These are phyloP conservation scores for Meloidogyne chitwoodi DNA, from an alignment of 1,140 invertebrate genomes.

Conservation along the genomic window DNA sequence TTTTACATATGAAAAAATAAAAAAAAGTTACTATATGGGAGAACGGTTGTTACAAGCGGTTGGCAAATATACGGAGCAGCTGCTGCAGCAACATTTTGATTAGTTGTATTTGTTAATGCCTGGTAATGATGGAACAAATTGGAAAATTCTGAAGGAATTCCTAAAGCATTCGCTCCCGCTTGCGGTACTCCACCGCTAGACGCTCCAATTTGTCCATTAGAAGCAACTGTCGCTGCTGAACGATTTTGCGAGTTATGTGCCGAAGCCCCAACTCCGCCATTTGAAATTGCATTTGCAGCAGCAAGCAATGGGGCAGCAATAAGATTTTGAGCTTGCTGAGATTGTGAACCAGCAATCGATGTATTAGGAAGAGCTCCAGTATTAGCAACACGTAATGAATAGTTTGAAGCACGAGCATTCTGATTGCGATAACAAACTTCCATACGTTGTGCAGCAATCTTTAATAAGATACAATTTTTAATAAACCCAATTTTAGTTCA, in stretches of 20 bases:
- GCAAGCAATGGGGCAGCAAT: constrained; percentile 29
- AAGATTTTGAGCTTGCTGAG: constrained; percentile 16
- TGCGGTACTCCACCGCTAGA: background rate
- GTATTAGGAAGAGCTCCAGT: background rate
- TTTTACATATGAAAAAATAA: background rate
- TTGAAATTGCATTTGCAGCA: constrained; percentile 18
- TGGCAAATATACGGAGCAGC: constrained; percentile 15
- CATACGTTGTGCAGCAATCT: constrained; percentile 42
- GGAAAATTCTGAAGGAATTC: constrained; percentile 22
- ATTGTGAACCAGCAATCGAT: background rate
- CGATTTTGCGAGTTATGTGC: constrained; percentile 10
- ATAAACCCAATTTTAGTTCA: too few relatives aligned
- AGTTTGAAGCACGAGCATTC: background rate
- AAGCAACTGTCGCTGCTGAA: constrained; percentile 8
- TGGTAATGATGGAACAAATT: constrained; percentile 50
- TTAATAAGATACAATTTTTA: background rate
- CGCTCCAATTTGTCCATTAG: background rate
- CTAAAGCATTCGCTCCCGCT: background rate
- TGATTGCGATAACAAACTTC: constrained; percentile 44
- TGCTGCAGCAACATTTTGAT: constrained; percentile 2
- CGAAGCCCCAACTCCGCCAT: constrained; percentile 20
- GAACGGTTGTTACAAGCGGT: background rate
- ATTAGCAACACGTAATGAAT: background rate
- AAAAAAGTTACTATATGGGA: constrained; percentile 9
- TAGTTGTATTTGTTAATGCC: constrained; percentile 3